Evolutionary conservation across 53 echinoderm and acorn worm genomes (phyloP), one percentile per base, ranked within the genome.

Genomic region (Apostichopus leukothele): DNA sequence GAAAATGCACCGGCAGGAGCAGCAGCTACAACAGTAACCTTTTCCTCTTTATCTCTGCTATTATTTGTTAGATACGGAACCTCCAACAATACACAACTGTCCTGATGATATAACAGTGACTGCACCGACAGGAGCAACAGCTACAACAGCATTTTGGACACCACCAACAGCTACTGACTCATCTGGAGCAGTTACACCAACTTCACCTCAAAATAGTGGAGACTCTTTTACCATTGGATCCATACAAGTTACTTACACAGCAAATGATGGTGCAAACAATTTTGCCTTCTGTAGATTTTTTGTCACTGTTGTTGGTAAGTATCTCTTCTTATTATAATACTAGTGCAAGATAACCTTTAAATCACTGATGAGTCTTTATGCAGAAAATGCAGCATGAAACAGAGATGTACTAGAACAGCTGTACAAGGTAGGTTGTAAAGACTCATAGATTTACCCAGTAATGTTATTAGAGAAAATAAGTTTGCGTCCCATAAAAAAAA

Each of bases 31-130:
- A 27, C 27, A 27, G 27, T 27, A 27, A 27, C 27, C 25, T 25
- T 25, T 25, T 25, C 25, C n/a, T 25, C 27, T 27, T 27, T 27
- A 27, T 27, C 27, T 27, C 1, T 27, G 27, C 27, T 1, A 27
- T 27, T 0, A 27, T 1, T 27, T 27, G 27, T 27, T 27, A 27
- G 27, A 27, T 27, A 27, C 1, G 22, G 75, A 53, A 5, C 91
- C 92, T 52, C 95, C 95, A 18, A 73, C 26, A 5, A 91, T 93
- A n/a, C 23, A 59, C 89, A 91, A 91, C 90, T 94, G 96, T 80
- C 96, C 96, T 6, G 51, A 73, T 8, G 90, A 79, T 66, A 67
- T 86, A 57, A 10, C 86, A 1, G 90, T 73, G 53, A 92, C 94
- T 20, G 86, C 90, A 4, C 75, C 89, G 7, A 22, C 90, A 6